Conservation (phyloP, 2,113 vertebrate genomes). For the Cinclus mexicanus region DNA sequence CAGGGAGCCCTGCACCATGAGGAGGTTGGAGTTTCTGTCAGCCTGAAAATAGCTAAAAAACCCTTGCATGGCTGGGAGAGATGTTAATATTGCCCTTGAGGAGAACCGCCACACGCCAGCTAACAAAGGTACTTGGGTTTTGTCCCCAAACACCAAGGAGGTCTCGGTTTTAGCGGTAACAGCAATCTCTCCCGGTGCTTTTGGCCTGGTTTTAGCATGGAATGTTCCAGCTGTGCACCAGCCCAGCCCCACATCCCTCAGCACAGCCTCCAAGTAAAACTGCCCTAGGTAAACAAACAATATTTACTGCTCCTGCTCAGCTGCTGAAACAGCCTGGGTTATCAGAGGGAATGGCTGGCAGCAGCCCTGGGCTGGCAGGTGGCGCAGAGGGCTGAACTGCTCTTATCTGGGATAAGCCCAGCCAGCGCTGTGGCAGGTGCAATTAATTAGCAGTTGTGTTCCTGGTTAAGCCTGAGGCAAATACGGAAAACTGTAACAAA, state of each 20-base stretch:
- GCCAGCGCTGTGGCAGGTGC: background rate
- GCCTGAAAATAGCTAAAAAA: background rate
- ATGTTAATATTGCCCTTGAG: background rate
- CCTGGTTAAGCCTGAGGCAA: background rate
- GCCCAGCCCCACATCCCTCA: background rate
- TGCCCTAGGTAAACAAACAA: background rate
- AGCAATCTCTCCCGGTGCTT: background rate
- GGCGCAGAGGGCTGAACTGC: background rate
- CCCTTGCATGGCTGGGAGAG: background rate
- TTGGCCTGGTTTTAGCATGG: background rate
- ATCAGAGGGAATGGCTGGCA: background rate
- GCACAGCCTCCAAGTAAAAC: background rate
- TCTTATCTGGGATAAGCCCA: background rate
- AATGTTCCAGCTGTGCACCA: background rate
- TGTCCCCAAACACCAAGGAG: background rate
- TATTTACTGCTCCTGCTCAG: background rate
- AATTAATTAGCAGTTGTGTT: conserved; percentile 19
- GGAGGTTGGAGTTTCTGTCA: background rate
- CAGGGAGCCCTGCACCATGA: fast-evolving
- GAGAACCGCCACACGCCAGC: background rate
- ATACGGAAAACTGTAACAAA: background rate
- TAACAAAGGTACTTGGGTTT: background rate
- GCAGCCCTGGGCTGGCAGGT: background rate
- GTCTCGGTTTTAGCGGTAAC: background rate
- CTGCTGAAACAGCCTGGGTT: background rate